Evolutionary conservation across 2,888 invertebrate genomes (phyloP).

Genomic region (Hoplodrina blanda): DNA sequence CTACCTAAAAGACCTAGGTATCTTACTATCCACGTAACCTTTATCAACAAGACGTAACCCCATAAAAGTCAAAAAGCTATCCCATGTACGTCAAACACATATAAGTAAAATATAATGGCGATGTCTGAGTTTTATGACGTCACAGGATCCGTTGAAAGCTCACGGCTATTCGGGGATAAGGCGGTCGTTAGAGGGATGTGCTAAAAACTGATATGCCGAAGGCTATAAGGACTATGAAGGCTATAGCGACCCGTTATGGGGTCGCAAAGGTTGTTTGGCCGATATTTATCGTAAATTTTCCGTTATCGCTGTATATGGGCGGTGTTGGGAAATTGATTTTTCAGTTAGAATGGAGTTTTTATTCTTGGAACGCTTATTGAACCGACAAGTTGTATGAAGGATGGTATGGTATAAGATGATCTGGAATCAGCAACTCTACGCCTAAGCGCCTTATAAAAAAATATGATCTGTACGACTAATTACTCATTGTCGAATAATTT

Average conservation of each 20-base stretch:
- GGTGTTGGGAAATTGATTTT: slow-evolving; percentile 34
- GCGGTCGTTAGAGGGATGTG: slow-evolving; percentile 69
- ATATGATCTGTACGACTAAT: no score
- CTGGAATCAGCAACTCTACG: no score
- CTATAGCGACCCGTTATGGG: slow-evolving; percentile 42
- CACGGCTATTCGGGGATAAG: slow-evolving; percentile 74
- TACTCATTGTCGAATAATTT: no score
- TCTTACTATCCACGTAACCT: neutral
- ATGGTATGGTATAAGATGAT: no score
- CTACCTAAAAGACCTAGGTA: neutral
- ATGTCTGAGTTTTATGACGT: slow-evolving; percentile 73
- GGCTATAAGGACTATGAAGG: slow-evolving; percentile 54
- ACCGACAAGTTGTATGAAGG: neutral
- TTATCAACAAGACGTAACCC: slow-evolving; percentile 19
- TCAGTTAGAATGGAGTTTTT: neutral
- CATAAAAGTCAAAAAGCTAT: slow-evolving; percentile 32
- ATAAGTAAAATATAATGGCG: slow-evolving; percentile 54
- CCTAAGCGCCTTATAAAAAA: no score
- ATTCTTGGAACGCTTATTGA: neutral
- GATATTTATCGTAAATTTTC: slow-evolving; percentile 52
- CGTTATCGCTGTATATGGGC: slow-evolving; percentile 17
- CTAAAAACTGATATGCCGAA: slow-evolving; percentile 72
- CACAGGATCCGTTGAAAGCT: slow-evolving; percentile 68
- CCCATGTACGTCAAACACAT: slow-evolving; percentile 49
- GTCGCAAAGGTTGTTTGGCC: slow-evolving; percentile 44